Evolutionary conservation across 2,113 vertebrate species (phyloP).

Genomic region (Tupaia chinensis): DNA sequence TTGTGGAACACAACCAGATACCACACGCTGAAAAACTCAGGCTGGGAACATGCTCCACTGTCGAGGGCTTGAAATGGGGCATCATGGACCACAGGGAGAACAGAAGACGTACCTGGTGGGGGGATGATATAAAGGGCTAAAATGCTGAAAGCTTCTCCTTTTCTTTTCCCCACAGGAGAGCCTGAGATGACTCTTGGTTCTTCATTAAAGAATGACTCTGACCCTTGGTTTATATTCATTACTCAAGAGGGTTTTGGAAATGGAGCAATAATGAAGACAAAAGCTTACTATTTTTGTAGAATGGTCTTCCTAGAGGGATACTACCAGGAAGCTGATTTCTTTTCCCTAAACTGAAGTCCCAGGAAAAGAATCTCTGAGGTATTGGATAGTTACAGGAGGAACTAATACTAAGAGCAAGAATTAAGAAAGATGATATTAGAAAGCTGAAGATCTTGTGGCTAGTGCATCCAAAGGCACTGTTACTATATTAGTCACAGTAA

Average conservation of each 20-base stretch:
- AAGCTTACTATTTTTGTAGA: not conserved
- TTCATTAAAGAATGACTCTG: not conserved
- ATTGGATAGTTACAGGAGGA: not conserved
- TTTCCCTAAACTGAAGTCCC: not conserved
- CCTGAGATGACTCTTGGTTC: not conserved
- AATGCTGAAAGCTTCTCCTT: not conserved
- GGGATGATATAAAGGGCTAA: not conserved
- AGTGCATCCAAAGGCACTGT: not conserved
- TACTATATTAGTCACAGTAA: not conserved
- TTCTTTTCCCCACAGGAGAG: not conserved
- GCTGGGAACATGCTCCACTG: not conserved
- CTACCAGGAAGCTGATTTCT: not conserved
- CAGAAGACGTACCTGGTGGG: not conserved
- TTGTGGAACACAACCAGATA: not conserved
- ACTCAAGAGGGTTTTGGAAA: not conserved
- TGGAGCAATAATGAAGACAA: not conserved
- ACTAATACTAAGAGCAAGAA: not conserved
- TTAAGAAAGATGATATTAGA: not conserved
- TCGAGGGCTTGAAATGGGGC: not conserved
- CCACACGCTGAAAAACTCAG: not conserved
- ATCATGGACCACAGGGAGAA: not conserved
- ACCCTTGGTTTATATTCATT: not conserved
- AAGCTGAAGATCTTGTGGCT: not conserved
- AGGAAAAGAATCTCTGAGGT: not conserved
- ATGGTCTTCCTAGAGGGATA: not conserved